A percentile compares a stretch with the other conserved stretches of the same genome.
Evolutionary conservation across 1,140 invertebrate genomes (phyloP).

Genomic region (Drosophila suzukii): DNA sequence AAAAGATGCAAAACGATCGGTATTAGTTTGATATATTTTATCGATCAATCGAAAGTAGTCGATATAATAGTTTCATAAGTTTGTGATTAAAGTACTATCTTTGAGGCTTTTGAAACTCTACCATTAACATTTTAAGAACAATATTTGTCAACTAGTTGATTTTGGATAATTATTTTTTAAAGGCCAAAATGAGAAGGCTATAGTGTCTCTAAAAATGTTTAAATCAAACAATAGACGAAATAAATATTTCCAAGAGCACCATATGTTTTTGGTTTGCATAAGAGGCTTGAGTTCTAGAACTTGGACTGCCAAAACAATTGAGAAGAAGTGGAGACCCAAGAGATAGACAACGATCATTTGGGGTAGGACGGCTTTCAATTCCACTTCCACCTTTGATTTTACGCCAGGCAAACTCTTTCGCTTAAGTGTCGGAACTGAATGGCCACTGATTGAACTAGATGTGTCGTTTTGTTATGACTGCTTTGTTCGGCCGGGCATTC

Average conservation of each 20-base stretch:
- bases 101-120: too few relatives aligned
- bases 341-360: conserved; percentile 6
- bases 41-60: too few relatives aligned
- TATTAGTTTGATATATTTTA: too few relatives aligned
- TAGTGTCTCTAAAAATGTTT: not conserved
- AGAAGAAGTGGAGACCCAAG: not conserved
- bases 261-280: not conserved
- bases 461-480: conserved; percentile 7
- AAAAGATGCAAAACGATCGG: too few relatives aligned
- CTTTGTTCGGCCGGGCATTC: conserved; percentile 6
- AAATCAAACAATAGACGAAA: not conserved
- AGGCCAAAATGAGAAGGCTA: not conserved
- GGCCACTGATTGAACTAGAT: conserved; percentile 36
- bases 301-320: not conserved
- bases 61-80: too few relatives aligned
- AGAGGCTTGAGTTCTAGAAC: not conserved
- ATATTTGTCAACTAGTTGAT: too few relatives aligned
- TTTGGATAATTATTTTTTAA: too few relatives aligned
- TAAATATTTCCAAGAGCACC: not conserved
- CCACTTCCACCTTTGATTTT: not conserved
- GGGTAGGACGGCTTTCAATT: conserved; percentile 10
- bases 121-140: too few relatives aligned
- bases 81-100: too few relatives aligned
- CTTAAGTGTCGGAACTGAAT: conserved; percentile 13
- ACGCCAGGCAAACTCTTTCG: not conserved